Evolutionary conservation across 2,113 vertebrate species (phyloP).

Genomic region (Sceloporus undulatus): DNA sequence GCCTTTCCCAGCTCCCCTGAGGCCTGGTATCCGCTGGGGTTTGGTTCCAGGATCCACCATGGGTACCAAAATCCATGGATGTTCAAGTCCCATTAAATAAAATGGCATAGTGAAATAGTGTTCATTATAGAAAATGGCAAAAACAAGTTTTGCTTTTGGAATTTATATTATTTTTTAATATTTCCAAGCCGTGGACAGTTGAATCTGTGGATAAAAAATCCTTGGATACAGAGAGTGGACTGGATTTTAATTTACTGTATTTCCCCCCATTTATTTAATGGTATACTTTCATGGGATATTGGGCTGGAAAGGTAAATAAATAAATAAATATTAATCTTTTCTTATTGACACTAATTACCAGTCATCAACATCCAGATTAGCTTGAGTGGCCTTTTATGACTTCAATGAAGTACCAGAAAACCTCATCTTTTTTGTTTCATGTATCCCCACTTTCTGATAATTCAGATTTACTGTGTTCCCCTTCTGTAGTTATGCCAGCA

Average conservation of each 20-base stretch:
- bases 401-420: neutral
- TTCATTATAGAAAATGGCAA: too few species aligned
- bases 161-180: too few species aligned
- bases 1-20: neutral
- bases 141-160: too few species aligned
- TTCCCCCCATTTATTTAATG: neutral
- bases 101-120: too few species aligned
- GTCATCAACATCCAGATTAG: slow-evolving; percentile 2
- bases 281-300: neutral
- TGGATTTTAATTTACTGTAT: too few species aligned
- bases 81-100: too few species aligned
- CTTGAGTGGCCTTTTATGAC: neutral
- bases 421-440: neutral
- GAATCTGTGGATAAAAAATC: too few species aligned
- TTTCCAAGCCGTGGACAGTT: too few species aligned
- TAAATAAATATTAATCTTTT: neutral
- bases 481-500: neutral
- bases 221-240: too few species aligned
- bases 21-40: too few species aligned
- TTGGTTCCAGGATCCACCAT: too few species aligned
- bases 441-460: neutral
- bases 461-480: neutral
- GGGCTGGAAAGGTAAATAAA: neutral
- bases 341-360: neutral
- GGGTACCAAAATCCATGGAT: too few species aligned